Evolutionary conservation across 2,888 invertebrate species (phyloP), one percentile per base, ranked within the genome.

Genomic region (Leptopilina syphax): DNA sequence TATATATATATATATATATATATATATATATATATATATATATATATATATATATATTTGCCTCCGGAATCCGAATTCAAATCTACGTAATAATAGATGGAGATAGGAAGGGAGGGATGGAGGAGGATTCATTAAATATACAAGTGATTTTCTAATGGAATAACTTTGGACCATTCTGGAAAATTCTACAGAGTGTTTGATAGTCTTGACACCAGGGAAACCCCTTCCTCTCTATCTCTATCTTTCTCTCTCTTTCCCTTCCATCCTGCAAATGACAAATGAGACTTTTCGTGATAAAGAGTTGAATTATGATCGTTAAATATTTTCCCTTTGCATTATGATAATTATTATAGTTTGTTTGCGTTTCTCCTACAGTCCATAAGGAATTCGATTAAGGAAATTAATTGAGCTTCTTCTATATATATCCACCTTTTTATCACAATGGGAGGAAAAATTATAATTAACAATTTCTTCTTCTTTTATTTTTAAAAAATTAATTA

Each of bases 341-440:
- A 50, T 68, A 68, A 68, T 68, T 68, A 67, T 67, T 67, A 44
- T 18, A 10, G 44, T 68, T 68, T 68, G 68, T 68, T 68, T 68
- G 9, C 50, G 0, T 47, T 68, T 50, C 68, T 47, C 24, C 47
- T 47, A 68, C n/a, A 18, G 68, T 10, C 68, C 44, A 44, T 44
- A 24, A 12, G 10, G 12, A 68, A 50, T 68, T 12, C 3, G 47
- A 50, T 68, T 12, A 68, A 12, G 68, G 47, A 50, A 68, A 68
- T 68, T 68, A 47, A 68, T 68, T 68, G 10, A 27, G 24, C 60
- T 60, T 60, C 60, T 60, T 57, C 44, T 44, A 44, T 44, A 44
- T 57, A 57, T 57, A 60, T 60, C n/a, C 60, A n/a, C 6, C 44
- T 8, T 44, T 60, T 60, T 60, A 60, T 60, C 57, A 12, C 60